Conservation (phyloP, 2,797 vertebrate genomes). For the Schizopygopsis malacanthus region DNA sequence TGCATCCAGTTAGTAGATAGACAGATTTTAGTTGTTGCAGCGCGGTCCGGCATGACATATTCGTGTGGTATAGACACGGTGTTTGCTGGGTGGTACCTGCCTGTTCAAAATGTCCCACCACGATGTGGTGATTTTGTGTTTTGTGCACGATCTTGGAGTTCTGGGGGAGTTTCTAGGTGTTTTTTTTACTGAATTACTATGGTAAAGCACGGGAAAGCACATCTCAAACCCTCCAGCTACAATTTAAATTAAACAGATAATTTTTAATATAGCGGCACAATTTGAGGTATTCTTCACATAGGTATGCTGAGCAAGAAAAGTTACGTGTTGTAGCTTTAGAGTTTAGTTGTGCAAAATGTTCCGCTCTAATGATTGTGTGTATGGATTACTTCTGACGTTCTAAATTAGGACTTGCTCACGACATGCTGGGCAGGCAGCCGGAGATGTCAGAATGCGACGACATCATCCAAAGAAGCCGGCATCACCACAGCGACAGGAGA, state of each 20-base stretch:
- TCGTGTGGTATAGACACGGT: no score
- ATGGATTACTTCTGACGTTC: slow-evolving; percentile 28
- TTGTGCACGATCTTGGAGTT: neutral
- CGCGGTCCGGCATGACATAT: no score
- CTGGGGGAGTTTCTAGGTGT: neutral
- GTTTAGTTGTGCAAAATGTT: slow-evolving; percentile 3
- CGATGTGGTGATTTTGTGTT: neutral
- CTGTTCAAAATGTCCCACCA: neutral
- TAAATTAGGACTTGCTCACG: slow-evolving; percentile 39
- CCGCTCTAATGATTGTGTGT: slow-evolving; percentile 18
- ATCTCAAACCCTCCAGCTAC: neutral
- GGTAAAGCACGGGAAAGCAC: neutral
- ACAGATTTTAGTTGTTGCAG: no score
- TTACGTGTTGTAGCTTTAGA: slow-evolving; percentile 3
- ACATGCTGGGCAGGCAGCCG: slow-evolving; percentile 61
- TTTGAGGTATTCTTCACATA: neutral
- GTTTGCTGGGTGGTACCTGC: neutral
- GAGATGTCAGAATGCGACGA: slow-evolving; percentile 45
- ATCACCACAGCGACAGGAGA: slow-evolving; percentile 30
- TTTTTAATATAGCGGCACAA: neutral
- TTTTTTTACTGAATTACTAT: neutral
- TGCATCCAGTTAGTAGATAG: no score
- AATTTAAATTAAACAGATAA: neutral
- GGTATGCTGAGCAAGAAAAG: neutral
- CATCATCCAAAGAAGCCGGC: slow-evolving; percentile 27